Conservation (phyloP, 2,113 vertebrate genomes). For the Prochilodus magdalenae region DNA sequence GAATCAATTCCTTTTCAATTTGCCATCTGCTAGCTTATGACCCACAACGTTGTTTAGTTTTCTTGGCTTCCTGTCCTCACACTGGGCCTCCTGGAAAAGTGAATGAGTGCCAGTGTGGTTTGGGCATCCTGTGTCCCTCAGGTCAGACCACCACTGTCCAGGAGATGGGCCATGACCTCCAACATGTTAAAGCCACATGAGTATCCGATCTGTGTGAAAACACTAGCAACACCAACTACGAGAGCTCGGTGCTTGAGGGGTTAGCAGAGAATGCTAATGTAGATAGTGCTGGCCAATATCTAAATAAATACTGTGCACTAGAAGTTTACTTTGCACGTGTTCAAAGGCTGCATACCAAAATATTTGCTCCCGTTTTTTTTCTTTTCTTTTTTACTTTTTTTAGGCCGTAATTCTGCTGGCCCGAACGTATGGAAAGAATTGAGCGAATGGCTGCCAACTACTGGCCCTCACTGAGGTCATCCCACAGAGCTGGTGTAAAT, state of each 20-base stretch:
- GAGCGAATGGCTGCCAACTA: slow-evolving; percentile 64
- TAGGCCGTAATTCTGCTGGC: not conserved
- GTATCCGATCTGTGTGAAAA: slow-evolving; percentile 17
- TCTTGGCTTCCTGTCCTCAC: slow-evolving; percentile 35
- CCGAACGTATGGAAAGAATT: slow-evolving; percentile 22
- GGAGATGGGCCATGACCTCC: slow-evolving; percentile 47
- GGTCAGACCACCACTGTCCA: slow-evolving; percentile 46
- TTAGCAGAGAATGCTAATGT: not conserved
- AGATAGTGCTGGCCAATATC: not conserved
- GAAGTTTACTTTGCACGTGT: not conserved
- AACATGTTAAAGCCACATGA: slow-evolving; percentile 34
- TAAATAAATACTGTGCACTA: not conserved
- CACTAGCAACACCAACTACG: not conserved
- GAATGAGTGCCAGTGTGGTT: slow-evolving; percentile 46
- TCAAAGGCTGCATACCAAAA: not conserved
- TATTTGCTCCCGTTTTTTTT: not conserved
- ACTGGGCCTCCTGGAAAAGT: slow-evolving; percentile 38
- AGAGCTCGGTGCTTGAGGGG: not conserved
- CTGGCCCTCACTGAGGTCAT: slow-evolving; percentile 72
- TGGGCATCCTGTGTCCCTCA: slow-evolving; percentile 32
- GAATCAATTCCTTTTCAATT: slow-evolving; percentile 45
- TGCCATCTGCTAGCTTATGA: slow-evolving; percentile 49
- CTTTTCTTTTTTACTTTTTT: too few relatives aligned
- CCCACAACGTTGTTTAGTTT: slow-evolving; percentile 51
- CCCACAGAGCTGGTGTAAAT: slow-evolving; percentile 79